phyloP scores from a whole-genome alignment of 37 sponge, comb jelly and placozoan genomes.

The Theonella swinhoei region DNA sequence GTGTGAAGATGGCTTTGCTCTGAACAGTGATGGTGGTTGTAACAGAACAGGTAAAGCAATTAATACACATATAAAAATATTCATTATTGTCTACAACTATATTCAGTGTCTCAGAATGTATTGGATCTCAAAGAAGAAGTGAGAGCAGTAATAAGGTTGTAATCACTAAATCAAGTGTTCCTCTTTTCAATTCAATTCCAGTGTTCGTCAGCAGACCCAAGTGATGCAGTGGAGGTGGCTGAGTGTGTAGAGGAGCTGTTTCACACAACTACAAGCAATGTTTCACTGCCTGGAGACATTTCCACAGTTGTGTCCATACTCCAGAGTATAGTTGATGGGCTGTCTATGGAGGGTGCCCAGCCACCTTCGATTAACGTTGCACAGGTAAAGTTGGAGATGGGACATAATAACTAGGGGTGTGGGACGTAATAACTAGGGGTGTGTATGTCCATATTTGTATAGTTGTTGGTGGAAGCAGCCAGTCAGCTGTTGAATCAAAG shows the following conservation, averaged over 20 bases:
- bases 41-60: background rate
- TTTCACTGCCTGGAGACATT: slow-evolving; percentile 5
- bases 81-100: too few species aligned
- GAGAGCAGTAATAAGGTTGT: too few species aligned
- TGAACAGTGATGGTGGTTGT: background rate
- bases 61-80: too few species aligned
- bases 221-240: background rate
- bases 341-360: background rate
- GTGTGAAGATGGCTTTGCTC: background rate
- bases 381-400: background rate
- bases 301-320: slow-evolving; percentile 1
- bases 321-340: background rate
- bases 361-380: background rate
- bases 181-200: too few species aligned
- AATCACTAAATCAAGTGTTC: too few species aligned
- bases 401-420: slow-evolving; percentile 13
- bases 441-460: too few species aligned
- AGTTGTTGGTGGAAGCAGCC: slow-evolving; percentile 16
- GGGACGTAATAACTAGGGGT: too few species aligned
- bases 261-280: background rate
- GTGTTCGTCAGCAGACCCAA: background rate
- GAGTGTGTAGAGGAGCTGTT: background rate
- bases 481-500: slow-evolving; percentile 15
- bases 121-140: too few species aligned
- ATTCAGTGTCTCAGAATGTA: too few species aligned